Evolutionary conservation across 2,888 invertebrate genomes (phyloP).

Genomic region (Trissolcus japonicus): DNA sequence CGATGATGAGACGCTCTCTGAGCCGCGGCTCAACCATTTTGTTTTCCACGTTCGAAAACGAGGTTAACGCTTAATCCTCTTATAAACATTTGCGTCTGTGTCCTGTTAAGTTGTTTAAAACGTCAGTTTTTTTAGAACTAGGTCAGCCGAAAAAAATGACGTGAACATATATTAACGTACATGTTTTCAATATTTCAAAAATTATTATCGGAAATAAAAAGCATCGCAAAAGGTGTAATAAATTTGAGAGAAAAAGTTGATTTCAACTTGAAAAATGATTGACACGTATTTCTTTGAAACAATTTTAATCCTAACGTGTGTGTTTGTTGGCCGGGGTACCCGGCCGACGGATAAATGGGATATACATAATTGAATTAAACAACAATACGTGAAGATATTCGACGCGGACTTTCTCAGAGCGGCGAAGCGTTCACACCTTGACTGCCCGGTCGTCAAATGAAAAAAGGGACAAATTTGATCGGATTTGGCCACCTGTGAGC

Average conservation of each 20-base stretch:
- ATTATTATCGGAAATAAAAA: too few species aligned
- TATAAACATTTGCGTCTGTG: constrained; percentile 60
- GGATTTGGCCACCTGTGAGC: constrained; percentile 66
- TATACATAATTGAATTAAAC: constrained; percentile 42
- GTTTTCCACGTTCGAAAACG: constrained; percentile 63
- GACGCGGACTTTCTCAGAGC: constrained; percentile 27
- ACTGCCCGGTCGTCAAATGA: constrained; percentile 35
- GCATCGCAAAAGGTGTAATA: too few species aligned
- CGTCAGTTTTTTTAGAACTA: constrained; percentile 29
- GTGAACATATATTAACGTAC: too few species aligned
- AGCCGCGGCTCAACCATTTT: constrained; percentile 70
- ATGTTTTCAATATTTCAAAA: too few species aligned
- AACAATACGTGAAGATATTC: constrained; percentile 32
- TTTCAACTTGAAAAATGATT: too few species aligned
- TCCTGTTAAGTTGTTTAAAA: constrained; percentile 17
- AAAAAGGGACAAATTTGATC: constrained; percentile 58
- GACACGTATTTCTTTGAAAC: too few species aligned
- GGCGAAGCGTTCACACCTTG: constrained; percentile 21
- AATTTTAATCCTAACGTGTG: too few species aligned
- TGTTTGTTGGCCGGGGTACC: too few species aligned
- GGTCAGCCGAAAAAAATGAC: constrained; percentile 16
- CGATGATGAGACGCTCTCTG: constrained; percentile 68
- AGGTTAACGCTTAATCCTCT: constrained; percentile 68
- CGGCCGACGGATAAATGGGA: constrained; percentile 26
- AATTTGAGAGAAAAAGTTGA: too few species aligned